phyloP scores from a whole-genome alignment of 2,888 invertebrate species.

The Nomada lathburiana region DNA sequence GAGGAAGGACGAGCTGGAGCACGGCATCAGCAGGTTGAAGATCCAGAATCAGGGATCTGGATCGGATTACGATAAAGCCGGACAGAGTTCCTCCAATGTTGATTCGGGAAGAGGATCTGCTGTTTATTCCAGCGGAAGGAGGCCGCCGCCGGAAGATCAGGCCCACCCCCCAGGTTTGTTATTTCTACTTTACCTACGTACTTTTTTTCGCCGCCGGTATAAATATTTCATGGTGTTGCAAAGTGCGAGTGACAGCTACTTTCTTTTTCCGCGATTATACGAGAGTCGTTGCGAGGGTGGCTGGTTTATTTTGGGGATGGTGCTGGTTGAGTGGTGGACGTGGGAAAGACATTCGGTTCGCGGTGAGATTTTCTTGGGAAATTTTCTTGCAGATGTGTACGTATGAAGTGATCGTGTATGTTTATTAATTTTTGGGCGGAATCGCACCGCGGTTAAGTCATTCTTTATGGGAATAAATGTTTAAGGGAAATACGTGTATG shows the following conservation, averaged over 20 bases:
- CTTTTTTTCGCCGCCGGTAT: neutral
- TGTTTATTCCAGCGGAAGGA: constrained; percentile 90
- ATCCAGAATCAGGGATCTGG: constrained; percentile 82
- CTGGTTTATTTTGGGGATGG: too few species aligned
- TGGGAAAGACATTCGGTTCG: too few species aligned
- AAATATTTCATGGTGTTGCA: neutral
- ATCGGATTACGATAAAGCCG: constrained; percentile 90
- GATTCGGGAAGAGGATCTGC: constrained; percentile 93
- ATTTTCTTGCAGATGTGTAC: neutral
- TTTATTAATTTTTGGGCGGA: too few species aligned
- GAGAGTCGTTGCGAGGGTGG: too few species aligned
- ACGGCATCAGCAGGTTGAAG: constrained; percentile 80
- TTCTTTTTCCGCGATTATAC: too few species aligned
- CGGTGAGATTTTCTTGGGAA: too few species aligned
- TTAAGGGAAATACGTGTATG: too few species aligned
- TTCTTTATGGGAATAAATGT: too few species aligned
- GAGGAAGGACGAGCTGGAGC: constrained; percentile 79
- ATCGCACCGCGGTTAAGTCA: too few species aligned
- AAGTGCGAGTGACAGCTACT: too few species aligned
- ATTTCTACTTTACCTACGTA: constrained; percentile 27
- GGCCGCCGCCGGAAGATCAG: constrained; percentile 85
- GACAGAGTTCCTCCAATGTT: constrained; percentile 90
- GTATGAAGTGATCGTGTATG: neutral
- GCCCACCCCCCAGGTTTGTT: constrained; percentile 78
- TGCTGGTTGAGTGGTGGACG: too few species aligned